These are phyloP conservation scores for Melanophora roralis DNA, from an alignment of 2,888 invertebrate species.

Conservation along the genomic window DNA sequence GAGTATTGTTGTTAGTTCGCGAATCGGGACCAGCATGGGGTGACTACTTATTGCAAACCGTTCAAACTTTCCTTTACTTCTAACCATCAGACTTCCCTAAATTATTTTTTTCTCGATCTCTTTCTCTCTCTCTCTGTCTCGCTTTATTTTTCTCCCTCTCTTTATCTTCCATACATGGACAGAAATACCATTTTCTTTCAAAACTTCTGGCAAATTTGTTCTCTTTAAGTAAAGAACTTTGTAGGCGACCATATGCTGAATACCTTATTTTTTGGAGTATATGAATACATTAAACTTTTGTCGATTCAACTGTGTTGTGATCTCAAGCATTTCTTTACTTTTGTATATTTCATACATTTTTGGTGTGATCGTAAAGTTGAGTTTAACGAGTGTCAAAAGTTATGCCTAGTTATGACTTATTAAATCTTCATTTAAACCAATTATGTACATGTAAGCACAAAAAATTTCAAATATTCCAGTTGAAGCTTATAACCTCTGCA, in stretches of 20 bases:
- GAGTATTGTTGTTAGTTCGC: too few species aligned
- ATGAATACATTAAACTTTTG: slow-evolving; percentile 44
- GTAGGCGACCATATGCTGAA: slow-evolving; percentile 2
- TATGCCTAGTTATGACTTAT: slow-evolving; percentile 75
- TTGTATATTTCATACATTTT: slow-evolving; percentile 3
- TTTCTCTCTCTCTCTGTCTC: too few species aligned
- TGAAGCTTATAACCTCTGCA: background rate
- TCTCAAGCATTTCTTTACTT: background rate
- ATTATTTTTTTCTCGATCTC: background rate
- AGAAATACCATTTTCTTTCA: too few species aligned
- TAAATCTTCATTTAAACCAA: slow-evolving; percentile 69
- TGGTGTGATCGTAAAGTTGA: slow-evolving; percentile 57
- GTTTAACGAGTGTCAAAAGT: slow-evolving; percentile 71
- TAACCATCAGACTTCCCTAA: too few species aligned
- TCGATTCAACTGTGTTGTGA: slow-evolving; percentile 31
- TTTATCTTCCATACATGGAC: too few species aligned
- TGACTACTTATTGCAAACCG: too few species aligned
- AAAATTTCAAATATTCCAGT: slow-evolving; percentile 26
- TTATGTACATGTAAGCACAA: slow-evolving; percentile 61
- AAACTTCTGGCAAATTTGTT: background rate
- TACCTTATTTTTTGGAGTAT: background rate
- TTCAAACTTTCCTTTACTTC: too few species aligned
- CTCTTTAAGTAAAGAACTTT: background rate
- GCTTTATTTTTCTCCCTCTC: too few species aligned
- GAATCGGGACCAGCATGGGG: too few species aligned